Evolutionary conservation across 23 tunicate species (phyloP).

Genomic region (Diplosoma virens): DNA sequence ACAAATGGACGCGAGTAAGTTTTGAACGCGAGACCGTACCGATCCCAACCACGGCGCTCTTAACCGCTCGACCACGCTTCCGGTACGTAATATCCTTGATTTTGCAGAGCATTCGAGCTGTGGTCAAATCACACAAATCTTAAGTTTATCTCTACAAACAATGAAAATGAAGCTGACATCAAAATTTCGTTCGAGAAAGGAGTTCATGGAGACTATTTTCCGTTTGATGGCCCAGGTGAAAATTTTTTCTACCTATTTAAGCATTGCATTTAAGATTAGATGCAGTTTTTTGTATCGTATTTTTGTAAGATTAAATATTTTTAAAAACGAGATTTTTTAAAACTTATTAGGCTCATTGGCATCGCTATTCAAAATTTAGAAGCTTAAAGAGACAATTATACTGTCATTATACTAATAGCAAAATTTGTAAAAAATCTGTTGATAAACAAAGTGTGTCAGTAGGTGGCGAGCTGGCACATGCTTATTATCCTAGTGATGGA

Average conservation of each 20-base stretch:
- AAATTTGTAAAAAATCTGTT: not conserved
- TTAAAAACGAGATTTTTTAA: too few species aligned
- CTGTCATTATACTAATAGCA: not conserved
- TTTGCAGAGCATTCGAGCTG: constrained; percentile 60
- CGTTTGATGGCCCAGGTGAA: constrained; percentile 85
- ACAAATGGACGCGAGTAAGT: too few species aligned
- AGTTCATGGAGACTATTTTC: constrained; percentile 64
- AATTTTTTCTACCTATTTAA: not conserved
- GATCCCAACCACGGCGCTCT: too few species aligned
- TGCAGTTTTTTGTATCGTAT: not conserved
- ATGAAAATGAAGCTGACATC: constrained; percentile 44
- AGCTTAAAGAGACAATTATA: not conserved
- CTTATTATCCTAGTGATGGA: constrained; percentile 85
- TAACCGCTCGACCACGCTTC: too few species aligned
- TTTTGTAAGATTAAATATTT: too few species aligned
- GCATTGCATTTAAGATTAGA: too few species aligned
- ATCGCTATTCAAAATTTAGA: too few species aligned
- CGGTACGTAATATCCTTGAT: too few species aligned
- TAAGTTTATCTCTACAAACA: constrained; percentile 13
- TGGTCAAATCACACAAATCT: constrained; percentile 66
- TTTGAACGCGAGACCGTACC: too few species aligned
- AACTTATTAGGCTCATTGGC: too few species aligned
- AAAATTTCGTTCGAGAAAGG: constrained; percentile 55
- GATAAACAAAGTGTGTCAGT: not conserved
- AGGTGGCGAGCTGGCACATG: constrained; percentile 96